Conservation (phyloP, 2,888 invertebrate genomes). For the Cheilosia urbana region DNA sequence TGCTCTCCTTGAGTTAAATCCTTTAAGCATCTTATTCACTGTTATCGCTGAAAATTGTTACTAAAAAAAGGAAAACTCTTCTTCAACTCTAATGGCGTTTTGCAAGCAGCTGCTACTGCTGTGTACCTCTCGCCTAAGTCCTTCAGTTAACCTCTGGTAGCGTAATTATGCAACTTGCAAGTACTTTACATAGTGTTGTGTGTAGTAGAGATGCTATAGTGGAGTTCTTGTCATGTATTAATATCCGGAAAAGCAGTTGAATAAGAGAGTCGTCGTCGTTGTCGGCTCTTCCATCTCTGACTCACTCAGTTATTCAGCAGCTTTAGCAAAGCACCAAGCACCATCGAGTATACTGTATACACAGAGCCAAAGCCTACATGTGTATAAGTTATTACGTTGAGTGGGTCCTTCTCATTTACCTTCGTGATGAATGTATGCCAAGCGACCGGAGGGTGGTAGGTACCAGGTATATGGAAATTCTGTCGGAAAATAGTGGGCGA, state of each 20-base stretch:
- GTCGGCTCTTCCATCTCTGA: slow-evolving; percentile 23
- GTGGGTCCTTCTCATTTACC: slow-evolving; percentile 71
- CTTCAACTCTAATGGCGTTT: slow-evolving; percentile 18
- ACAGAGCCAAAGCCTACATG: slow-evolving; percentile 52
- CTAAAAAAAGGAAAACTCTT: slow-evolving; percentile 8
- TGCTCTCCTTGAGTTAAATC: slow-evolving; percentile 63
- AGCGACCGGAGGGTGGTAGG: not conserved
- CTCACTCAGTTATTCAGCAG: slow-evolving; percentile 40
- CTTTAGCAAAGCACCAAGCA: slow-evolving; percentile 35
- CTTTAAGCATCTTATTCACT: slow-evolving; percentile 74
- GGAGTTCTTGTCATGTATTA: slow-evolving; percentile 70
- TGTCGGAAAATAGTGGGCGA: slow-evolving; percentile 10
- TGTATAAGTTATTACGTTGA: slow-evolving; percentile 67
- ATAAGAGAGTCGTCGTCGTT: slow-evolving; percentile 30
- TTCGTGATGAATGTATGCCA: slow-evolving; percentile 72
- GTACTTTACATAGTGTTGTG: slow-evolving; percentile 48
- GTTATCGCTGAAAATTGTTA: slow-evolving; percentile 67
- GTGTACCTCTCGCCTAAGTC: slow-evolving; percentile 38
- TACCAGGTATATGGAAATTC: slow-evolving; percentile 40
- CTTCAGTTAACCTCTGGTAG: slow-evolving; percentile 73
- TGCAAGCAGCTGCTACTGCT: slow-evolving; percentile 35
- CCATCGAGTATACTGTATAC: slow-evolving; percentile 1
- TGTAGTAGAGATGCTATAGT: not conserved
- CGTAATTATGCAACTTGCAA: slow-evolving; percentile 74
- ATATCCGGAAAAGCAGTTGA: slow-evolving; percentile 73